A percentile compares a stretch with the other conserved stretches of the same genome.
phyloP scores from a whole-genome alignment of 2,113 vertebrate species.

The Fukomys damarensis region DNA sequence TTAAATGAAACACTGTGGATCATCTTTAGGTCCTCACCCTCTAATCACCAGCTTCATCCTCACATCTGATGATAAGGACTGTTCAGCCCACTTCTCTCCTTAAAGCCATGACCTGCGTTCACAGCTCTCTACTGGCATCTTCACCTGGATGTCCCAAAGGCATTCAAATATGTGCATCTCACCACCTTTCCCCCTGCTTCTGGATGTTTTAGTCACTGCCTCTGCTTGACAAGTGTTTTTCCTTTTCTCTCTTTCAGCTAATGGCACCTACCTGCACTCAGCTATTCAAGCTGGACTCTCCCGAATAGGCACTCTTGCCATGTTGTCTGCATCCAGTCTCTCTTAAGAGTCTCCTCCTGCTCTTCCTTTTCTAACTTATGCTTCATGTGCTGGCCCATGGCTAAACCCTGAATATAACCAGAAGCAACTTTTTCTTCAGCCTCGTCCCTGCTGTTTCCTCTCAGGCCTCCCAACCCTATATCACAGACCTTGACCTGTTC shows the following conservation, averaged over 20 bases:
- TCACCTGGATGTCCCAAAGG: background rate
- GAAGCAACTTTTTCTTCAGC: background rate
- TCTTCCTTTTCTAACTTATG: background rate
- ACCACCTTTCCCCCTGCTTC: background rate
- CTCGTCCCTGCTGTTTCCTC: background rate
- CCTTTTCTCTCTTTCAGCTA: background rate
- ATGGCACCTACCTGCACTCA: background rate
- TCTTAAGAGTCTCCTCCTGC: background rate
- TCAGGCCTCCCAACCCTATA: background rate
- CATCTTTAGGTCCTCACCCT: background rate
- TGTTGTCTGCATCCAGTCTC: background rate
- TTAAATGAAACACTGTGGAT: background rate
- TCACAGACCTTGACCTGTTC: background rate
- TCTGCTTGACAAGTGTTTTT: background rate
- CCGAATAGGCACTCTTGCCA: background rate
- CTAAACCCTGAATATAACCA: background rate
- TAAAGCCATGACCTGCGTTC: background rate
- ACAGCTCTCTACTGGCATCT: background rate
- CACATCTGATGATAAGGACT: background rate
- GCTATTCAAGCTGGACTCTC: background rate
- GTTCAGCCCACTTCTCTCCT: background rate
- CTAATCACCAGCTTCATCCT: background rate
- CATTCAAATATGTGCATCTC: background rate
- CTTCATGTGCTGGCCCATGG: background rate
- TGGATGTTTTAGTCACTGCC: background rate